Base-by-base conservation (phyloP, 2,797 vertebrate species). In the Adelosebastes latens region DNA sequence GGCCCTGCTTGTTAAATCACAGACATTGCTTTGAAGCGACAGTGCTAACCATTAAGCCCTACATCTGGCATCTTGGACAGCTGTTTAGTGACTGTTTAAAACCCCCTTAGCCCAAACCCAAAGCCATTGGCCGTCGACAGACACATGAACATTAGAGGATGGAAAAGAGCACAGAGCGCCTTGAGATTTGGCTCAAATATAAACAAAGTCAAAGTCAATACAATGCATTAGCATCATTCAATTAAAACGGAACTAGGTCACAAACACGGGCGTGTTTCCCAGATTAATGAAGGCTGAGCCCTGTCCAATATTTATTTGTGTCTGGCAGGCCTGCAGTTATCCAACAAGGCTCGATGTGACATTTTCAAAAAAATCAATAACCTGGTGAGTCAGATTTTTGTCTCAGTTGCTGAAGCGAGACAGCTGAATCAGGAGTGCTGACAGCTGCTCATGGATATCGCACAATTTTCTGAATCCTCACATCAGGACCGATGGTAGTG, bases 301-400 rank as follows among this genome's bases (percentile, higher is more conserved):
- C 79, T 5, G 55, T 62, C 79, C 75, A 75, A 81, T 92, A 90
- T 91, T 89, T 93, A 85, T 89, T 84, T 82, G 83, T 78, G 82
- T 89, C 78, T 52, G 72, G 59, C 82, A 75, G 74, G 63, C 76
- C 81, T 53, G 69, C 61, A 46, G 86, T 77, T 71, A 85, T 84
- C 79, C 81, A 85, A 89, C 85, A 52, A 86, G 87, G 46, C 82
- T 82, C 18, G 39, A 81, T 84, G 89, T 93, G 91, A 91, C 92
- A 93, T 93, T 93, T 94, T 62, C 34, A 80, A 72, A 90, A 74
- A 89, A 93, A 91, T 94, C 93, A 85, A 93, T 94, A 87, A 75
- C 76, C 29, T n/a, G 69, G 66, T 72, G 42, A 64, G 69, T 82
- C 76, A 71, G 64, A 76, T 85, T 88, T 58, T 80, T 55, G 71